Evolutionary conservation across 2,113 vertebrate species (phyloP).

Genomic region (Lagopus leucura): DNA sequence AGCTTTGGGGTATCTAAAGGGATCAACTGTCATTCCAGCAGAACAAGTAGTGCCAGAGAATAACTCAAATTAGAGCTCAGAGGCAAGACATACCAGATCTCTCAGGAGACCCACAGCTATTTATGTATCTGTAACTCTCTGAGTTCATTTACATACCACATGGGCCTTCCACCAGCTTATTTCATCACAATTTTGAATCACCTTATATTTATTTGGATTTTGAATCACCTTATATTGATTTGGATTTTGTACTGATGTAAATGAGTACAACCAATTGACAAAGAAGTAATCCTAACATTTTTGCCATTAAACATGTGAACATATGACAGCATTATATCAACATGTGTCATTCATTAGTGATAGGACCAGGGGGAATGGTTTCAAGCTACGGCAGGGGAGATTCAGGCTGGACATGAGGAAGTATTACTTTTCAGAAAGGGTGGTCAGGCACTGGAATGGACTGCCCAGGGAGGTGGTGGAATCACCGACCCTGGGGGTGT

Average conservation of each 20-base stretch:
- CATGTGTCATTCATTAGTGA: too few relatives aligned
- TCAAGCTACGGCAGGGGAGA: too few relatives aligned
- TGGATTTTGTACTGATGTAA: neutral
- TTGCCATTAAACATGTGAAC: neutral
- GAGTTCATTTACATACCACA: neutral
- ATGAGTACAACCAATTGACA: neutral
- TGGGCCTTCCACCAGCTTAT: neutral
- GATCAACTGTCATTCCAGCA: neutral
- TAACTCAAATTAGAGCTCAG: neutral
- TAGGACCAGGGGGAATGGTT: too few relatives aligned
- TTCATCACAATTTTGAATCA: neutral
- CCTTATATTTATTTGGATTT: neutral
- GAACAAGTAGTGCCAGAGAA: neutral
- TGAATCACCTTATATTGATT: neutral
- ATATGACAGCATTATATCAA: neutral
- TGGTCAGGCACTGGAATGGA: too few relatives aligned
- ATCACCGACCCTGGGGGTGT: too few relatives aligned
- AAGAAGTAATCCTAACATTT: neutral
- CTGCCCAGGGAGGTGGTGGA: too few relatives aligned
- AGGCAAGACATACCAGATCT: neutral
- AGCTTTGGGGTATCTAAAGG: neutral
- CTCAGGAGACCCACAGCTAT: neutral
- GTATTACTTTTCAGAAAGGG: too few relatives aligned
- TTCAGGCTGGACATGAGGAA: too few relatives aligned
- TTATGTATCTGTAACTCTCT: neutral